phyloP scores from a whole-genome alignment of 2,888 invertebrate species.

The Hymenopus coronatus region DNA sequence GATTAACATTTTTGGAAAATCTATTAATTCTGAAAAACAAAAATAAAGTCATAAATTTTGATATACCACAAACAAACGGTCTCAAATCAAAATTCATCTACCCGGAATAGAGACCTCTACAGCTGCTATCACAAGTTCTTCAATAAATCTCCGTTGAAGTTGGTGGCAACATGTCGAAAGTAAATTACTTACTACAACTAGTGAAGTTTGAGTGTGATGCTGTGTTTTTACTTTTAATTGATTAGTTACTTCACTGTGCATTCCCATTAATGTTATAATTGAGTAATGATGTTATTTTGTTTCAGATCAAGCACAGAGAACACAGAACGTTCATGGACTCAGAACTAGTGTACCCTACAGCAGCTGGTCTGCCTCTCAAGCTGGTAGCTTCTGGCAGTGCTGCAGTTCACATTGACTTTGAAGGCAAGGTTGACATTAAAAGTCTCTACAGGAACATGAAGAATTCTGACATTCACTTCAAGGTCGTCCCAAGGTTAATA shows the following conservation, averaged over 20 bases:
- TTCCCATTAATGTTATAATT: neutral
- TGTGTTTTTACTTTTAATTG: too few relatives aligned
- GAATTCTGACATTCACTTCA: constrained; percentile 64
- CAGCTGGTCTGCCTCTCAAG: constrained; percentile 76
- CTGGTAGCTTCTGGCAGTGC: constrained; percentile 72
- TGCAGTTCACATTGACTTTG: constrained; percentile 68
- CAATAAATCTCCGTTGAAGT: too few relatives aligned
- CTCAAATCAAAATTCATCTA: too few relatives aligned
- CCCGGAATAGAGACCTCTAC: too few relatives aligned
- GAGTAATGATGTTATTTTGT: constrained; percentile 14
- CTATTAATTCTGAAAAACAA: too few relatives aligned
- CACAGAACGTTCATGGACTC: constrained; percentile 76
- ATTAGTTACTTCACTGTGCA: too few relatives aligned
- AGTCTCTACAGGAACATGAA: constrained; percentile 59
- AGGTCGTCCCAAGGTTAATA: constrained; percentile 65
- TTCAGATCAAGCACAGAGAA: constrained; percentile 59
- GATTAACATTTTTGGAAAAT: too few relatives aligned
- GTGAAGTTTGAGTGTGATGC: too few relatives aligned
- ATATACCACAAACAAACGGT: too few relatives aligned
- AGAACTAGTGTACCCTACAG: constrained; percentile 78
- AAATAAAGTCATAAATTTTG: too few relatives aligned
- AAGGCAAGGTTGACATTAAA: constrained; percentile 69
- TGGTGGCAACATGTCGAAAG: too few relatives aligned
- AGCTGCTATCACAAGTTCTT: too few relatives aligned
- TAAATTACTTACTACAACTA: neutral